Conservation (phyloP, 2,888 invertebrate species). For the Temnothorax ravouxi region DNA sequence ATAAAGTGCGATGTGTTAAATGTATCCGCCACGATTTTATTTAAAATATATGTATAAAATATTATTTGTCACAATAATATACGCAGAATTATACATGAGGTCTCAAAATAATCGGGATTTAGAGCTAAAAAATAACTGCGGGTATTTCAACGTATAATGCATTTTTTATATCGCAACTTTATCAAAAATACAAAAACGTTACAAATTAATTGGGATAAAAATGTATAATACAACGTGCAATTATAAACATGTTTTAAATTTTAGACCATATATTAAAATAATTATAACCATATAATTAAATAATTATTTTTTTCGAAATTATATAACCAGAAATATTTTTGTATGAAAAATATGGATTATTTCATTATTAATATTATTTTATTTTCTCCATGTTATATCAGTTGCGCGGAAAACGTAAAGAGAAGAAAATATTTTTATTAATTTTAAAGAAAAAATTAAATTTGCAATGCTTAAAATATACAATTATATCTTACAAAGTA, state of each 20-base stretch:
- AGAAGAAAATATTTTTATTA: background rate
- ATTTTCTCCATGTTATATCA: background rate
- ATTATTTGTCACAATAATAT: background rate
- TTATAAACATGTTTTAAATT: slow-evolving; percentile 5
- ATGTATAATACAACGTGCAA: background rate
- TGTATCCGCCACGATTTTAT: background rate
- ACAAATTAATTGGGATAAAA: background rate
- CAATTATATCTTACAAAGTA: background rate
- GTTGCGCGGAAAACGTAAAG: background rate
- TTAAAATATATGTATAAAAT: slow-evolving; percentile 33
- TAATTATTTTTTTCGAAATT: background rate
- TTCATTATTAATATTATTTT: slow-evolving; percentile 5
- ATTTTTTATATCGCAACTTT: background rate
- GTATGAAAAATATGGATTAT: background rate
- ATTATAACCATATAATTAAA: background rate
- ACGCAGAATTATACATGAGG: background rate
- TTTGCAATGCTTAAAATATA: background rate
- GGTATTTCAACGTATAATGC: background rate
- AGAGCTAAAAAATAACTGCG: background rate
- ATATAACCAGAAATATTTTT: background rate
- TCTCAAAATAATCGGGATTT: background rate
- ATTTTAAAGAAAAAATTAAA: background rate
- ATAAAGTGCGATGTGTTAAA: background rate
- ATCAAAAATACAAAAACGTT: background rate
- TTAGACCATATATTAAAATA: background rate